A percentile compares a stretch with the other conserved stretches of the same genome.
These are phyloP conservation scores for Vidua chalybeata DNA, from an alignment of 2,113 vertebrate species.

Conservation along the genomic window DNA sequence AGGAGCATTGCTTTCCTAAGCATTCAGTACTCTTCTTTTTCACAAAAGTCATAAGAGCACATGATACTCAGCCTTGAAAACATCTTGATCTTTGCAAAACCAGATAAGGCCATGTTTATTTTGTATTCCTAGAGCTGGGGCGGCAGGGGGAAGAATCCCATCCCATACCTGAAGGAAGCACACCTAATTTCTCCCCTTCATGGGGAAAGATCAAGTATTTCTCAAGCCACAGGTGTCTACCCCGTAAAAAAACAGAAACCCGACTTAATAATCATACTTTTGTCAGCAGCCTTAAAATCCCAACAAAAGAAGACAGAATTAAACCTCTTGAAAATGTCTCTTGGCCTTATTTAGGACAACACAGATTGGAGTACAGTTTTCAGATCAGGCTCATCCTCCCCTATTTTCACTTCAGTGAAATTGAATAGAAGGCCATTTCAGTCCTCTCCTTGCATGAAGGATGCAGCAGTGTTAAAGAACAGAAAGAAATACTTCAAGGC, in stretches of 20 bases:
- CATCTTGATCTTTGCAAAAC: not conserved
- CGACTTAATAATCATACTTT: not conserved
- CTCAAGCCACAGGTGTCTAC: not conserved
- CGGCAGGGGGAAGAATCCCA: fast-evolving
- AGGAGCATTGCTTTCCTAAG: not conserved
- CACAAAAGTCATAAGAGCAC: not conserved
- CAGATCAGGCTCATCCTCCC: not conserved
- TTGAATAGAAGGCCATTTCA: not conserved
- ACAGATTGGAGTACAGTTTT: not conserved
- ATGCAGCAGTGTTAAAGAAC: not conserved
- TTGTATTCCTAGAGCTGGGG: not conserved
- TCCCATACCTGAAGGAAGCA: not conserved
- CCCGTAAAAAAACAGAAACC: not conserved
- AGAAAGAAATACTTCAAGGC: not conserved
- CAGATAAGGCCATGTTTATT: not conserved
- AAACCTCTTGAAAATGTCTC: not conserved
- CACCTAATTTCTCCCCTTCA: not conserved
- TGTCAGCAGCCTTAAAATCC: not conserved
- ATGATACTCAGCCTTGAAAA: not conserved
- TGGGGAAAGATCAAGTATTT: not conserved
- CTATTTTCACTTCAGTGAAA: not conserved
- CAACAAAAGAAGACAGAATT: not conserved
- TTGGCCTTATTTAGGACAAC: not conserved
- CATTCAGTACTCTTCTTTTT: not conserved
- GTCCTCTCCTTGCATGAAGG: not conserved